Evolutionary conservation across 2,113 vertebrate species (phyloP).

Genomic region (Neodontobutis hainanensis): DNA sequence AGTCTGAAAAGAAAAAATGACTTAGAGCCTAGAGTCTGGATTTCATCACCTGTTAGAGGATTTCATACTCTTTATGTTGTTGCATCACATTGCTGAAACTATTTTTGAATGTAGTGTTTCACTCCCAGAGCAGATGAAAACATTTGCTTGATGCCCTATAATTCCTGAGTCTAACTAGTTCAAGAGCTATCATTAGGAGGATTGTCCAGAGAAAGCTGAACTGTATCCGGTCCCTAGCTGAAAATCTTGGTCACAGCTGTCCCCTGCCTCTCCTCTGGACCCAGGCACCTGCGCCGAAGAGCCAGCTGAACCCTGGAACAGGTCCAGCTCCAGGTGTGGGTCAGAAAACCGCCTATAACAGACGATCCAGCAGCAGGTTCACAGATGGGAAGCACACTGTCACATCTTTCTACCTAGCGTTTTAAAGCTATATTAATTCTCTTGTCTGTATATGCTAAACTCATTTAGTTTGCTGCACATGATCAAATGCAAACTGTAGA

Average conservation of each 20-base stretch:
- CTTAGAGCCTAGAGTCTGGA: background rate
- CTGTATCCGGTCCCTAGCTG: background rate
- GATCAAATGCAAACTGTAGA: too few relatives aligned
- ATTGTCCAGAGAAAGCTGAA: background rate
- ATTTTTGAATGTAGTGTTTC: background rate
- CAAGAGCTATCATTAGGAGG: too few relatives aligned
- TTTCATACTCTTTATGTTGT: background rate
- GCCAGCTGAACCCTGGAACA: background rate
- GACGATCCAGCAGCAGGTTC: background rate
- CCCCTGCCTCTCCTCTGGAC: background rate
- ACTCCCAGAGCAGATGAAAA: background rate
- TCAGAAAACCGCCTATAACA: background rate
- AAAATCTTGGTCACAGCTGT: background rate
- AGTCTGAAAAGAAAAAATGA: background rate
- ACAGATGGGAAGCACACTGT: background rate
- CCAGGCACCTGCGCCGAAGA: too few relatives aligned
- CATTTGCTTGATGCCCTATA: background rate
- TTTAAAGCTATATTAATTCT: too few relatives aligned
- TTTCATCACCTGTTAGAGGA: conserved; percentile 2
- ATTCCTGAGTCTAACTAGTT: too few relatives aligned
- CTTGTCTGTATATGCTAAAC: too few relatives aligned
- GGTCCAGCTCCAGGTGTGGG: background rate
- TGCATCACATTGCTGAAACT: background rate
- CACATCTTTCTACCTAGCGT: too few relatives aligned
- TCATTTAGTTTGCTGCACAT: too few relatives aligned